Percentiles rank a stretch among this genome's conserved stretches.
phyloP scores from a whole-genome alignment of 92 coral and sea anemone species.

The Palythoa caribaeorum region DNA sequence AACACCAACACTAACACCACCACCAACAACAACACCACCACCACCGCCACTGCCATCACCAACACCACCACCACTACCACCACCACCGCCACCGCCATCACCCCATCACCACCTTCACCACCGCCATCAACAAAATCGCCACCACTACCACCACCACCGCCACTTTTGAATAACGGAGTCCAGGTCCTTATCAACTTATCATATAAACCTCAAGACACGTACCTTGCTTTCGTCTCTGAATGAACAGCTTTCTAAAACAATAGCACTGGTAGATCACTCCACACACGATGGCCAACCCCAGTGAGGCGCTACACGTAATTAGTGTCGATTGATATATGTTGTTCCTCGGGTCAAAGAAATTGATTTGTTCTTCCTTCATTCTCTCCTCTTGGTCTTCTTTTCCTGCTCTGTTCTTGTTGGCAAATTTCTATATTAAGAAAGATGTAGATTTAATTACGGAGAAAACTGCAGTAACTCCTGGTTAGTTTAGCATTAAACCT shows the following conservation, averaged over 20 bases:
- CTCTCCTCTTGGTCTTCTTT: neutral
- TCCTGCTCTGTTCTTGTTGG: neutral
- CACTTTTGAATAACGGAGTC: neutral
- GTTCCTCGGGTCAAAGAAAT: slow-evolving; percentile 36
- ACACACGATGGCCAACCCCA: slow-evolving; percentile 8
- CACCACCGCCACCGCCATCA: neutral
- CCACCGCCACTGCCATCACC: neutral
- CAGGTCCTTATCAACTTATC: too few species aligned
- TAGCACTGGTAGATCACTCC: slow-evolving; percentile 7
- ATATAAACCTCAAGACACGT: neutral
- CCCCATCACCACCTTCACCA: neutral
- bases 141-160: neutral
- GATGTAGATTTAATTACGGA: too few species aligned
- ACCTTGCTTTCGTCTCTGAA: slow-evolving; percentile 16
- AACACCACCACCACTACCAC: neutral
- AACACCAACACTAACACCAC: neutral
- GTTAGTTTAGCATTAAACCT: neutral
- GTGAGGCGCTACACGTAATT: neutral
- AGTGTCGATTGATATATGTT: slow-evolving; percentile 18
- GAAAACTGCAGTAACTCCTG: neutral
- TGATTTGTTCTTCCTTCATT: slow-evolving; percentile 12
- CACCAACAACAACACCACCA: neutral
- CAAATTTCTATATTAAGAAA: neutral
- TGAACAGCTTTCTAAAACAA: neutral
- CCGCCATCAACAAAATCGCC: neutral